Conservation (phyloP, 1,140 invertebrate genomes). For the Pomacea maculata region DNA sequence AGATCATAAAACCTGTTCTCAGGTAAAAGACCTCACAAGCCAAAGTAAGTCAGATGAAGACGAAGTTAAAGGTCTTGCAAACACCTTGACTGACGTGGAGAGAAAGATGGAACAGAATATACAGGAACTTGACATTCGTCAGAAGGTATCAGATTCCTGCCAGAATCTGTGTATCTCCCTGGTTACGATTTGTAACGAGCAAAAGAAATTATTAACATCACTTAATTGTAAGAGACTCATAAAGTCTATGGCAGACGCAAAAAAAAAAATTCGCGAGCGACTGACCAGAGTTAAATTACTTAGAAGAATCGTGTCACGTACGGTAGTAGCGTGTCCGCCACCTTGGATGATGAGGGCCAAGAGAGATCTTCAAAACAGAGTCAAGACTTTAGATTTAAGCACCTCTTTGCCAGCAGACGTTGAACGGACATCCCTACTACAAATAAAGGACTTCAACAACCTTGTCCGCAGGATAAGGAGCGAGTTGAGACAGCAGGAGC, state of each 20-base stretch:
- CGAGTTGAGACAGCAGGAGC: not conserved
- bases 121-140: too few relatives aligned
- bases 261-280: not conserved
- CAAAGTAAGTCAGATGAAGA: not conserved
- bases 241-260: not conserved
- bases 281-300: not conserved
- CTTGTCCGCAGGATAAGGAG: not conserved
- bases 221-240: not conserved
- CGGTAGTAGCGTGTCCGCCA: not conserved
- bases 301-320: not conserved
- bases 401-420: not conserved
- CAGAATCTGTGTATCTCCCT: not conserved
- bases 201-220: not conserved
- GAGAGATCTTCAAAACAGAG: too few relatives aligned
- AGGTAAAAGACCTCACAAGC: not conserved
- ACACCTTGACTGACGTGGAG: not conserved
- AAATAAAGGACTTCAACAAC: not conserved
- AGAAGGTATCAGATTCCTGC: not conserved
- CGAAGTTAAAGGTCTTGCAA: not conserved
- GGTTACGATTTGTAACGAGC: not conserved
- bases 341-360: too few relatives aligned
- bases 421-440: too few relatives aligned
- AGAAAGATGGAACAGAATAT: not conserved
- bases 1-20: not conserved
- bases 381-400: too few relatives aligned